These are phyloP conservation scores for Phrynocephalus vlangalii DNA, from an alignment of 2,797 vertebrate genomes.

Conservation along the genomic window DNA sequence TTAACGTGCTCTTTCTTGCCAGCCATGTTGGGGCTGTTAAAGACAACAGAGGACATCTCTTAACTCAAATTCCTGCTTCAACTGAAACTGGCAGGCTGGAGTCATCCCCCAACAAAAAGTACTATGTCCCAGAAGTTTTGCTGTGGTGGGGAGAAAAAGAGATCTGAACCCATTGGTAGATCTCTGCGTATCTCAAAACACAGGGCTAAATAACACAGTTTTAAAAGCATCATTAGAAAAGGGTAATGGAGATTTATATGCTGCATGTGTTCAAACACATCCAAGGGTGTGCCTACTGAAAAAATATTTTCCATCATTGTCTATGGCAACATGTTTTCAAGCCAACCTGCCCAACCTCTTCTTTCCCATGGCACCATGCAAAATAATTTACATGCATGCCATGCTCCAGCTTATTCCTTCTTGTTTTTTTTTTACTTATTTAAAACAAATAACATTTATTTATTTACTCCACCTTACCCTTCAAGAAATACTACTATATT, in stretches of 20 bases:
- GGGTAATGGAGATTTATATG: not conserved
- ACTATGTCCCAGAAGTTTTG: not conserved
- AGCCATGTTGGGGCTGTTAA: conserved; percentile 66
- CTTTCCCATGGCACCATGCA: not conserved
- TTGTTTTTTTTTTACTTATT: not conserved
- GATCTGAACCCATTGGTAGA: not conserved
- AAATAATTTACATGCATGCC: not conserved
- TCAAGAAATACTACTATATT: no score
- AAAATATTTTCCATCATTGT: conserved; percentile 18
- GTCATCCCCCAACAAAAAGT: not conserved
- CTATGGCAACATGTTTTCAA: conserved; percentile 10
- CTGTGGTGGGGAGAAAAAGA: not conserved
- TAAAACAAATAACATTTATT: no score
- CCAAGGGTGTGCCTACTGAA: conserved; percentile 7
- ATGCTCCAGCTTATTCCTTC: not conserved
- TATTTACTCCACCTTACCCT: no score
- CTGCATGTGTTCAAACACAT: not conserved
- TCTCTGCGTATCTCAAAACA: not conserved
- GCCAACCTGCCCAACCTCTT: not conserved
- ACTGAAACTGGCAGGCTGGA: not conserved
- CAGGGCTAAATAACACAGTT: not conserved
- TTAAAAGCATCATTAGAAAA: not conserved
- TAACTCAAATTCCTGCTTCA: not conserved
- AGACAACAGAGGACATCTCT: conserved; percentile 8
- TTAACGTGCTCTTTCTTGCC: conserved; percentile 84